Conservation (phyloP, 2,113 vertebrate species). For the Prolemur simus region DNA sequence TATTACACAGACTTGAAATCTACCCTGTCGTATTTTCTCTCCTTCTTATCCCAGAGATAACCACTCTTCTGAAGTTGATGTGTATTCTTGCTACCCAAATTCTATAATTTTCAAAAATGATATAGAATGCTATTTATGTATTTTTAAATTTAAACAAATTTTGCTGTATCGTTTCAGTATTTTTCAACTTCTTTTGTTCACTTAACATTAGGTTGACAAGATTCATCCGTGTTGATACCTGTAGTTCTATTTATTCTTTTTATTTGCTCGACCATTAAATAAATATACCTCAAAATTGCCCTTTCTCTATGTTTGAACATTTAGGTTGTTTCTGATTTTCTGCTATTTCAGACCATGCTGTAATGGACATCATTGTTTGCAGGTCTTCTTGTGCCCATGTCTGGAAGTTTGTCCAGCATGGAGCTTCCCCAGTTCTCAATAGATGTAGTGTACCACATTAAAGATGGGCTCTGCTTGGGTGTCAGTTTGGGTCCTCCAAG, state of each 20-base stretch:
- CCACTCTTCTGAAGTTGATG: background rate
- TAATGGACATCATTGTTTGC: background rate
- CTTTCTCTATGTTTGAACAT: background rate
- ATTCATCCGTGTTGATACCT: background rate
- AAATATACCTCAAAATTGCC: background rate
- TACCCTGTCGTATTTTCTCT: background rate
- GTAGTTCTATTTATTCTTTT: background rate
- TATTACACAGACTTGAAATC: background rate
- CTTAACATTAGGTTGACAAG: background rate
- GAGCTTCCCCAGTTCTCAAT: background rate
- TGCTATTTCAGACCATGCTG: background rate
- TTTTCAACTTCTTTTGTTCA: background rate
- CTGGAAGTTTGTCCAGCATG: background rate
- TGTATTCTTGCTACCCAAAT: background rate
- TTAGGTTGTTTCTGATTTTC: background rate
- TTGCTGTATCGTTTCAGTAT: background rate
- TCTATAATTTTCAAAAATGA: constrained; percentile 5
- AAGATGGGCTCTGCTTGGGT: background rate
- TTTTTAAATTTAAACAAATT: background rate
- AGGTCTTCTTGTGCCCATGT: background rate
- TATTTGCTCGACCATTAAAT: background rate
- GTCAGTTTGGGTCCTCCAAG: background rate
- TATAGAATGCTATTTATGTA: background rate
- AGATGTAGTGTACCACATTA: background rate
- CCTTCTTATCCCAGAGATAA: background rate